Conservation (phyloP, 2,113 vertebrate genomes). For the Cyprinodon brontotheroides region DNA sequence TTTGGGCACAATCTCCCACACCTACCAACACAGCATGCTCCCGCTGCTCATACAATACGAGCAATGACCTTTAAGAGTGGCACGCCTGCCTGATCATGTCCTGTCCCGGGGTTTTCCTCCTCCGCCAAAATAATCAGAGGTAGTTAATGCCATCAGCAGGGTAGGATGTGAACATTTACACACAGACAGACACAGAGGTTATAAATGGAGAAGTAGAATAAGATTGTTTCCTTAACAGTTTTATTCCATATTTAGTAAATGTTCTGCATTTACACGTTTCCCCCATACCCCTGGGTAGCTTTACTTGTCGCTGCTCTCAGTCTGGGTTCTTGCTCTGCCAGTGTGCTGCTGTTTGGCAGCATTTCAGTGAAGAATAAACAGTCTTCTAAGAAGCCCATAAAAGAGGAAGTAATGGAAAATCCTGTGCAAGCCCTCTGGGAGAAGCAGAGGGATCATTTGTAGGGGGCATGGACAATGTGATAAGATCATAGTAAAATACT, state of each 20-base stretch:
- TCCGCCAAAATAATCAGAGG: slow-evolving; percentile 25
- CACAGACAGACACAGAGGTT: slow-evolving; percentile 17
- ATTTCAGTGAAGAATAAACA: slow-evolving; percentile 1
- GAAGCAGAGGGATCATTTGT: not conserved
- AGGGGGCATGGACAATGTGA: not conserved
- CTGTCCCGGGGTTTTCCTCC: slow-evolving; percentile 46
- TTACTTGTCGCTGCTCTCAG: not conserved
- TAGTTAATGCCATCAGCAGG: slow-evolving; percentile 52
- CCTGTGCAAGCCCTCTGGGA: not conserved
- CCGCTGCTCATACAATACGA: slow-evolving; percentile 23
- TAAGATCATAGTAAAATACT: not conserved
- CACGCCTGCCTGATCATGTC: slow-evolving; percentile 44
- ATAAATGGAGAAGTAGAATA: slow-evolving; percentile 21
- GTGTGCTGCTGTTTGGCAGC: not conserved
- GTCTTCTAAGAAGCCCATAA: not conserved
- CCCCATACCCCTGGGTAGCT: slow-evolving; percentile 2
- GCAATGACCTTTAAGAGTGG: slow-evolving; percentile 62
- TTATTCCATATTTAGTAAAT: slow-evolving; percentile 1
- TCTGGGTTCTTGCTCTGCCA: not conserved
- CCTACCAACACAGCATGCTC: slow-evolving; percentile 19
- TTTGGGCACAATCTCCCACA: slow-evolving; percentile 31
- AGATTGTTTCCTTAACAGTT: slow-evolving; percentile 6
- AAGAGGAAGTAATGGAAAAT: slow-evolving; percentile 20
- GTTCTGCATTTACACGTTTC: not conserved
- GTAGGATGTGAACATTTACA: slow-evolving; percentile 29